Evolutionary conservation across 2,888 invertebrate species (phyloP).

Genomic region (Acronicta psi): DNA sequence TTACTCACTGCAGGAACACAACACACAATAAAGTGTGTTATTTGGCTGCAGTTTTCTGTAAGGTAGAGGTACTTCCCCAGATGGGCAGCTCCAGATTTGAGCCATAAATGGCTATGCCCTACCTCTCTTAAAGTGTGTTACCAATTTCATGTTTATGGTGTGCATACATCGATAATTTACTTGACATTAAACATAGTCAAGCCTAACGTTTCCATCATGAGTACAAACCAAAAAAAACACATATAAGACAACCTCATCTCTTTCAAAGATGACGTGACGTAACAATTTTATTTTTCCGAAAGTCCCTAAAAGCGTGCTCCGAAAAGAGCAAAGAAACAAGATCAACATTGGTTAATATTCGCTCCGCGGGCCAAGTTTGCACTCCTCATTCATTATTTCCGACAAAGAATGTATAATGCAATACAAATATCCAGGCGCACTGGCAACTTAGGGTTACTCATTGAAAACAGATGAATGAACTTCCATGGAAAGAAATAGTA

Average conservation of each 20-base stretch:
- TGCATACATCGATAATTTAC: no score
- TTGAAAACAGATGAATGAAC: conserved; percentile 14
- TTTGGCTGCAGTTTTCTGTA: no score
- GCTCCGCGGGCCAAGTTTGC: conserved; percentile 53
- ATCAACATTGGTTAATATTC: conserved; percentile 65
- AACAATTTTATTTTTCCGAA: conserved; percentile 28
- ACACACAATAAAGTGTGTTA: no score
- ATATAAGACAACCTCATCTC: neutral
- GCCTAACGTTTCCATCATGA: no score
- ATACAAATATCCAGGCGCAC: conserved; percentile 63
- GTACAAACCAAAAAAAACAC: neutral
- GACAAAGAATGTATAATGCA: conserved; percentile 73
- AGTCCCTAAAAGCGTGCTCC: conserved; percentile 28
- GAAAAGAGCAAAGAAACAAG: conserved; percentile 52
- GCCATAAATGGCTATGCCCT: no score
- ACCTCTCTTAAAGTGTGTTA: no score
- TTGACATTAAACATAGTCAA: no score
- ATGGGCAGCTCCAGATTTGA: no score
- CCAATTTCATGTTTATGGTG: no score
- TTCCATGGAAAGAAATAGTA: conserved; percentile 4
- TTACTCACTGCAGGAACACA: no score
- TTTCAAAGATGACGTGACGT: conserved; percentile 7
- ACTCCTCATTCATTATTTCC: conserved; percentile 70
- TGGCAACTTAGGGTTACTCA: conserved; percentile 51
- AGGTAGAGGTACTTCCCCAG: no score